A percentile compares a stretch with the other conserved stretches of the same genome.
Evolutionary conservation across 2,113 vertebrate species (phyloP).

Genomic region (Oreotrochilus melanogaster): DNA sequence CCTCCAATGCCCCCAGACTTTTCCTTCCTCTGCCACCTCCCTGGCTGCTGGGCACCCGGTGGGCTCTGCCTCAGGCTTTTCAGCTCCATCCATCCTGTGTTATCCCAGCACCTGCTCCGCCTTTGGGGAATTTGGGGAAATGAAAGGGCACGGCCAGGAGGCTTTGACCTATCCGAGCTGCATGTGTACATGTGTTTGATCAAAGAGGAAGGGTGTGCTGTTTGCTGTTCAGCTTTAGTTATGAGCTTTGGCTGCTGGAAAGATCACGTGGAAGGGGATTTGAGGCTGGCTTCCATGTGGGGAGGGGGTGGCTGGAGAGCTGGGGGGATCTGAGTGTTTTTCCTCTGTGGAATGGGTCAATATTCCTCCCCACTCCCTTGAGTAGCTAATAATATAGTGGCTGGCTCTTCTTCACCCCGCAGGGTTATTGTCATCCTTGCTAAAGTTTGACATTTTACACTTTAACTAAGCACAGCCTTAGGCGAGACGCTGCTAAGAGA

Average conservation of each 20-base stretch:
- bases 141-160: background rate
- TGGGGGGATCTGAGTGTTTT: background rate
- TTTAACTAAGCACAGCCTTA: constrained; percentile 80
- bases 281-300: background rate
- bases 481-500: constrained; percentile 79
- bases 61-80: background rate
- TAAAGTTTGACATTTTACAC: constrained; percentile 84
- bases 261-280: background rate
- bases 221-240: background rate
- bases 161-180: background rate
- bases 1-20: rapidly evolving
- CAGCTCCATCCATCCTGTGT: background rate
- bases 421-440: constrained; percentile 80
- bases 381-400: constrained; percentile 73
- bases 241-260: background rate
- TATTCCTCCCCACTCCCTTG: constrained; percentile 33
- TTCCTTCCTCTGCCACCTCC: background rate
- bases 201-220: background rate
- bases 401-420: constrained; percentile 70
- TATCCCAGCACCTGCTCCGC: background rate
- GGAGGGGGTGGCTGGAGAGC: background rate
- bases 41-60: background rate
- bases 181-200: background rate
- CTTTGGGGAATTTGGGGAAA: background rate
- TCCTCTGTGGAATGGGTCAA: background rate